Evolutionary conservation across 2,797 vertebrate species (phyloP), one percentile per base, ranked within the genome.

Genomic region (Alosa sapidissima): DNA sequence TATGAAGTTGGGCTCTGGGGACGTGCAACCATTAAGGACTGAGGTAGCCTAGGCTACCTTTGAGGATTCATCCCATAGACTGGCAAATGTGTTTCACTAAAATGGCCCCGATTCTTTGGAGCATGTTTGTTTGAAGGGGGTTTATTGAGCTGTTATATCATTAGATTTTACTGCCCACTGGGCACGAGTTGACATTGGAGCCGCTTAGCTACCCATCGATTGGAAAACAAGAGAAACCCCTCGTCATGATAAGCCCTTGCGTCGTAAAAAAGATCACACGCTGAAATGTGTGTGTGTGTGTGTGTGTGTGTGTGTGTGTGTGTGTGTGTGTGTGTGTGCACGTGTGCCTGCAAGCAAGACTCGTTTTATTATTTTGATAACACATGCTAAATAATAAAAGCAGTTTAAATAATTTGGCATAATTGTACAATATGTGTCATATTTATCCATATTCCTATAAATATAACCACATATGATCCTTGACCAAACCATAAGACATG

Each of bases 101-200:
- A 81, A 87, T 86, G 5, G 41, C 58, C 81, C 68, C 68, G 14
- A n/a, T 51, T 36, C 84, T 84, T 33, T 83, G 75, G 62, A 87
- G 52, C 48, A 62, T 85, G 83, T 86, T 86, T 84, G 84, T 83
- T 84, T 84, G 78, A 85, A 88, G 83, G 68, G 19, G 72, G 33
- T 84, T 86, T 85, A 85, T 85, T 85, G 75, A 84, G 82, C 81
- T 86, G 86, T 87, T 85, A 87, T 84, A 81, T 89, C 87, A 89
- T 89, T 85, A 87, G 49, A 83, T 88, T 90, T 87, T 85, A 82
- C 84, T 88, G 81, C 82, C 81, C 82, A 88, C 62, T 81, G 88
- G 83, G 62, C 75, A 81, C 60, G 60, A 82, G 81, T 83, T 84
- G 78, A 86, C 83, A 86, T 81, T 86, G 84, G 72, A 83, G 41